Conservation (phyloP, 1,140 invertebrate species). For the Psix sp. region DNA sequence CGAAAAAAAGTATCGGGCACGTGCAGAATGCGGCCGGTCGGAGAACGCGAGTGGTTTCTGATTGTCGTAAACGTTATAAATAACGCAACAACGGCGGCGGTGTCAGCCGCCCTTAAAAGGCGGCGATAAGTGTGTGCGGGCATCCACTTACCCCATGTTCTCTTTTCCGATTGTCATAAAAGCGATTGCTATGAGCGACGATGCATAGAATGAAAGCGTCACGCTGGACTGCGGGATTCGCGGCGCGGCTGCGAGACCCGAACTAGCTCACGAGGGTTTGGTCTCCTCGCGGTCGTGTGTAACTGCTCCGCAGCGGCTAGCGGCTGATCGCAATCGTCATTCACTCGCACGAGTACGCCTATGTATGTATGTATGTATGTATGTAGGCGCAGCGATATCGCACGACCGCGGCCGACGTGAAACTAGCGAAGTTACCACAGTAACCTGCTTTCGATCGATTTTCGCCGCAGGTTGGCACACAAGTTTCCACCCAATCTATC, state of each 20-base stretch:
- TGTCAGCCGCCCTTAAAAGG: slow-evolving; percentile 68
- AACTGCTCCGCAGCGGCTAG: slow-evolving; percentile 64
- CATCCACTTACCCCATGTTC: slow-evolving; percentile 73
- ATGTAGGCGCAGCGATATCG: slow-evolving; percentile 13
- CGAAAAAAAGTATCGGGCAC: no score
- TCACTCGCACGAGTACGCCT: slow-evolving; percentile 62
- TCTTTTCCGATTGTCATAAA: slow-evolving; percentile 75
- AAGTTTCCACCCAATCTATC: neutral
- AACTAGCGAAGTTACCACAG: slow-evolving; percentile 65
- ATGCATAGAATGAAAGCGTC: slow-evolving; percentile 62
- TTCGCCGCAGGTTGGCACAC: slow-evolving; percentile 54
- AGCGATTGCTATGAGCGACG: slow-evolving; percentile 61
- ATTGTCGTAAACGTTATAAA: slow-evolving; percentile 35
- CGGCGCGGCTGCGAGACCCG: slow-evolving; percentile 4
- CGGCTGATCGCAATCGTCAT: slow-evolving; percentile 71
- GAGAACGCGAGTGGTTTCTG: neutral
- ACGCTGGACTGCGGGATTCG: slow-evolving; percentile 20
- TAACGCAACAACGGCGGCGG: slow-evolving; percentile 29
- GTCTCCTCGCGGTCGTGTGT: no score
- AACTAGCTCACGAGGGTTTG: slow-evolving; percentile 18
- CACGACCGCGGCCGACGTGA: slow-evolving; percentile 62
- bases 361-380: slow-evolving; percentile 31
- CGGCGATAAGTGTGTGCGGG: slow-evolving; percentile 47
- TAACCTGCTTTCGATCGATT: slow-evolving; percentile 72
- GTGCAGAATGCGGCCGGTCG: no score